These are phyloP conservation scores for Saccostrea glomerata DNA, from an alignment of 1,140 invertebrate genomes.

Conservation along the genomic window DNA sequence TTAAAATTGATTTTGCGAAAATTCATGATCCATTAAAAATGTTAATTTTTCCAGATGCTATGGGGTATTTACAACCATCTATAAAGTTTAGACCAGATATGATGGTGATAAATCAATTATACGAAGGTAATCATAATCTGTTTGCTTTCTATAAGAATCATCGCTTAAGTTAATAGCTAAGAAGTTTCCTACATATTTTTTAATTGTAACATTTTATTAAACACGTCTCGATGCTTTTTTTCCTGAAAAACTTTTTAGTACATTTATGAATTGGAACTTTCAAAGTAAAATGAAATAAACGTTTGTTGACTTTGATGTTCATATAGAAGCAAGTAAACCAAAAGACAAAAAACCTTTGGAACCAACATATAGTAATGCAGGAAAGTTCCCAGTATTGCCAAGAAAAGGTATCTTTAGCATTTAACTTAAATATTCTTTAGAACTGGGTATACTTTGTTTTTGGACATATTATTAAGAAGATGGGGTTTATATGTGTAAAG, in stretches of 20 bases:
- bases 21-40: neutral
- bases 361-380: constrained; percentile 4
- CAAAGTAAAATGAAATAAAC: neutral
- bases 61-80: constrained; percentile 24
- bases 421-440: too few relatives aligned
- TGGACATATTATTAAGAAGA: too few relatives aligned
- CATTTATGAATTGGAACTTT: too few relatives aligned
- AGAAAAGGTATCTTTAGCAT: neutral
- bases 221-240: too few relatives aligned
- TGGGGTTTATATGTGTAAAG: too few relatives aligned
- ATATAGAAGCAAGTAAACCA: neutral
- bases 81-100: constrained; percentile 12
- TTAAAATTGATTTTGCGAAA: too few relatives aligned
- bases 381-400: neutral
- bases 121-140: neutral
- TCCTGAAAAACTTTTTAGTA: too few relatives aligned
- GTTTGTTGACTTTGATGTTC: neutral
- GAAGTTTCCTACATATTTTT: too few relatives aligned
- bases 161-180: too few relatives aligned
- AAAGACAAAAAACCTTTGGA: neutral
- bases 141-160: neutral
- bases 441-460: too few relatives aligned
- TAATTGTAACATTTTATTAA: too few relatives aligned
- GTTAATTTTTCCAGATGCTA: neutral
- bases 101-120: neutral